Evolutionary conservation across 2,888 invertebrate species (phyloP).

Genomic region (Chloroclysta siterata): DNA sequence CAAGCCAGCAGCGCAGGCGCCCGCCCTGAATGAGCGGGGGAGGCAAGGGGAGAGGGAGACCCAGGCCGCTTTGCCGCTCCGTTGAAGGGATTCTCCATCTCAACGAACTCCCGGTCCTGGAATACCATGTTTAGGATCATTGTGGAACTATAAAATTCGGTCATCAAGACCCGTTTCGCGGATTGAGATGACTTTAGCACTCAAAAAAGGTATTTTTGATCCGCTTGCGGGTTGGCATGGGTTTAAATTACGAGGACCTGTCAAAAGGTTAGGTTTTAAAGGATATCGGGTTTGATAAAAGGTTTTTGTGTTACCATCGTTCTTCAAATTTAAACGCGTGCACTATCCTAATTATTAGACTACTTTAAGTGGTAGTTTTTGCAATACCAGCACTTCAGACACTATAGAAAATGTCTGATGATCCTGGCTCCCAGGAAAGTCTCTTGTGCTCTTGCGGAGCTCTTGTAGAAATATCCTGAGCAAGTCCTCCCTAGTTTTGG

Average conservation of each 20-base stretch:
- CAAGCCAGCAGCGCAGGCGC: constrained; percentile 91
- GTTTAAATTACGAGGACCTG: not conserved
- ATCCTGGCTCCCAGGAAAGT: not conserved
- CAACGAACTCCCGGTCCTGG: constrained; percentile 98
- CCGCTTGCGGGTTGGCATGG: not conserved
- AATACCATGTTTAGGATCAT: constrained; percentile 40
- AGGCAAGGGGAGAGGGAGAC: constrained; percentile 94
- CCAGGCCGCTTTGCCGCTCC: constrained; percentile 96
- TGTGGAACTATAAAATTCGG: constrained; percentile 9
- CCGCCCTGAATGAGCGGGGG: constrained; percentile 93
- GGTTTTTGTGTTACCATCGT: not conserved
- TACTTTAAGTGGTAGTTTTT: too few relatives aligned
- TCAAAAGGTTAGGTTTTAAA: not conserved
- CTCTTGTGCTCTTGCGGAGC: not conserved
- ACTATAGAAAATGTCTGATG: too few relatives aligned
- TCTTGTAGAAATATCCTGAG: not conserved
- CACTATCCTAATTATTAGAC: not conserved
- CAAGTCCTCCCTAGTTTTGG: not conserved
- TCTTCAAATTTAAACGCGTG: not conserved
- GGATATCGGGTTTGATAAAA: not conserved
- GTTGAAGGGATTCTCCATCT: constrained; percentile 97
- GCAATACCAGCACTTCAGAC: too few relatives aligned
- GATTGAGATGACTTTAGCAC: not conserved
- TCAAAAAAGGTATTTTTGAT: not conserved
- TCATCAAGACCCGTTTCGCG: not conserved